These are phyloP conservation scores for Neogobius melanostomus DNA, from an alignment of 2,113 vertebrate genomes.

Conservation along the genomic window DNA sequence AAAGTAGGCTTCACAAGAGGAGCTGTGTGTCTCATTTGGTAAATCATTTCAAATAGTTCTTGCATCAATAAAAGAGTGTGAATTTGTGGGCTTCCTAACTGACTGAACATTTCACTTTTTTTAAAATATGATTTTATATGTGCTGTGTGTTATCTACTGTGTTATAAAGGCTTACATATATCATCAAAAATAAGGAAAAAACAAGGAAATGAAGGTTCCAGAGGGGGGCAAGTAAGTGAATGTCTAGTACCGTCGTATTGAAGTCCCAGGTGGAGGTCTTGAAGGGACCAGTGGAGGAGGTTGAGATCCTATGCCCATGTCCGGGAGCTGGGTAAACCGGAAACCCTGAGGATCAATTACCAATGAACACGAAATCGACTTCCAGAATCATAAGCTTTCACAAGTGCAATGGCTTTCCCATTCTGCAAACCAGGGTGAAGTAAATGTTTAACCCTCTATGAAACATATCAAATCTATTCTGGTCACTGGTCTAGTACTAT, in stretches of 20 bases:
- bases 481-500: no score
- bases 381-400: neutral
- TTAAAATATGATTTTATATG: no score
- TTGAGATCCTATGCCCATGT: conserved; percentile 94
- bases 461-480: no score
- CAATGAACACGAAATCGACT: neutral
- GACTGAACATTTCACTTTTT: no score
- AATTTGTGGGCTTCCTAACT: no score
- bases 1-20: neutral
- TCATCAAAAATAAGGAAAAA: no score
- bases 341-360: conserved; percentile 81
- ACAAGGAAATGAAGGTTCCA: no score
- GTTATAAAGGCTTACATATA: no score
- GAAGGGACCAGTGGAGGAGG: conserved; percentile 94
- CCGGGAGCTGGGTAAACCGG: conserved; percentile 96
- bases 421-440: neutral
- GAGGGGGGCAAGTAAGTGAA: neutral
- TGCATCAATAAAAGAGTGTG: neutral
- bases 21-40: no score
- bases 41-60: no score
- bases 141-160: no score
- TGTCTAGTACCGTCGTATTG: conserved; percentile 80
- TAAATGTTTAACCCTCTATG: neutral
- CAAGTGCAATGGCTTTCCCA: neutral
- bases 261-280: conserved; percentile 86